Evolutionary conservation across 2,113 vertebrate genomes (phyloP).

Genomic region (Loxodonta africana): DNA sequence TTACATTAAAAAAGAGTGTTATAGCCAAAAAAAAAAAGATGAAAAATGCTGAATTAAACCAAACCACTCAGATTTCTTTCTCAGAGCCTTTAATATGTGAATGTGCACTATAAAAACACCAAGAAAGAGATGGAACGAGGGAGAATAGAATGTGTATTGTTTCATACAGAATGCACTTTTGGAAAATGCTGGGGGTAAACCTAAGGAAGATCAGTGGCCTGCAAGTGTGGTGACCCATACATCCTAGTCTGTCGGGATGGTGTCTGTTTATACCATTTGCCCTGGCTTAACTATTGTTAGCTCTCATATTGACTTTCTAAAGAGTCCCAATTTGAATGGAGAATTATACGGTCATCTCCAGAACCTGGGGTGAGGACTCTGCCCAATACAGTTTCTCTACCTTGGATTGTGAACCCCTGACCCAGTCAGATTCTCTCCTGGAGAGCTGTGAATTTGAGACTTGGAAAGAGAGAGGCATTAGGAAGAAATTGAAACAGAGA

Average conservation of each 20-base stretch:
- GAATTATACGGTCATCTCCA: background rate
- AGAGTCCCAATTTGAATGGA: background rate
- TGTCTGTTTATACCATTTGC: background rate
- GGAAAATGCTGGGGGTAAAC: background rate
- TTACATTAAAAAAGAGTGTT: background rate
- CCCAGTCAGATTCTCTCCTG: background rate
- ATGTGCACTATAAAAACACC: background rate
- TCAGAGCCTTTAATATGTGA: background rate
- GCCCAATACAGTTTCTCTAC: background rate
- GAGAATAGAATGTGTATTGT: background rate
- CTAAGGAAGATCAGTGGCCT: background rate
- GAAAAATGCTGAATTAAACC: background rate
- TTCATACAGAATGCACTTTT: background rate
- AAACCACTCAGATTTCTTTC: background rate
- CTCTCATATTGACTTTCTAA: background rate
- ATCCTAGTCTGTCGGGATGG: background rate
- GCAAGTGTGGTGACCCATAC: background rate
- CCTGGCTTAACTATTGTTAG: background rate
- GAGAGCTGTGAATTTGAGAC: background rate
- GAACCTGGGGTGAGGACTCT: background rate
- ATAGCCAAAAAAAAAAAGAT: background rate
- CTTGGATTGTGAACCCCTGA: background rate
- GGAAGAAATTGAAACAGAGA: background rate
- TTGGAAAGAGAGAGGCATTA: background rate
- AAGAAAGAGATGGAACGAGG: background rate